phyloP scores from a whole-genome alignment of 1,140 invertebrate genomes.

The Drosophila kepulauana region DNA sequence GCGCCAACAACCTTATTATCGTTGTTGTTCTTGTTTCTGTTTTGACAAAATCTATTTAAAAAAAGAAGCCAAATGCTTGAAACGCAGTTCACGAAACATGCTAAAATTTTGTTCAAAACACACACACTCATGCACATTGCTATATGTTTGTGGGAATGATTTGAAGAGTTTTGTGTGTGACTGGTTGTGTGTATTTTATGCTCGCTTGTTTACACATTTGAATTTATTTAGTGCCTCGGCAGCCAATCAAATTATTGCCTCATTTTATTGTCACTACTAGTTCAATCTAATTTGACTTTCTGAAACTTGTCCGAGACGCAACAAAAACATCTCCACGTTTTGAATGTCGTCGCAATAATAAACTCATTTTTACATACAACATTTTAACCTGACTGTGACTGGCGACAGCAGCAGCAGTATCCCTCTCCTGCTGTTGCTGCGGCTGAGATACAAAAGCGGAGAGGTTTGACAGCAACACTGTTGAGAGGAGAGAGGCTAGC shows the following conservation, averaged over 20 bases:
- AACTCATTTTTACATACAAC: conserved; percentile 64
- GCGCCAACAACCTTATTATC: conserved; percentile 45
- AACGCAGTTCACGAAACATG: conserved; percentile 63
- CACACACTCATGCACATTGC: conserved; percentile 25
- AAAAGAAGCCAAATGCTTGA: conserved; percentile 46
- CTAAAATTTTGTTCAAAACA: conserved; percentile 70
- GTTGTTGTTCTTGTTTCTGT: conserved; percentile 51
- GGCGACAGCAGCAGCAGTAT: conserved; percentile 42
- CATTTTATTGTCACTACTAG: conserved; percentile 49
- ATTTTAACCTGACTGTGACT: conserved; percentile 57
- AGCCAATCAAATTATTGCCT: conserved; percentile 48
- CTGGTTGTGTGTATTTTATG: conserved; percentile 7
- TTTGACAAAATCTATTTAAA: conserved; percentile 64
- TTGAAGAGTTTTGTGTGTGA: background rate
- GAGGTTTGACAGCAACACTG: conserved; percentile 34
- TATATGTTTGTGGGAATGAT: conserved; percentile 16
- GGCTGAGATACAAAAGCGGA: conserved; percentile 61
- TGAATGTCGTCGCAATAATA: conserved; percentile 73
- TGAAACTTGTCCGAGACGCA: conserved; percentile 23
- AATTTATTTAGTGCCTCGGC: conserved; percentile 13
- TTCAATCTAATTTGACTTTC: conserved; percentile 45
- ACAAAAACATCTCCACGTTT: conserved; percentile 62
- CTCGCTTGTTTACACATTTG: conserved; percentile 39
- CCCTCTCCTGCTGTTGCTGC: conserved; percentile 49
- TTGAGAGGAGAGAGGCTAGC: conserved; percentile 49